Percentiles rank a stretch among this genome's conserved stretches.
Conservation (phyloP, 1,140 invertebrate species). For the Oryctes rhinoceros region DNA sequence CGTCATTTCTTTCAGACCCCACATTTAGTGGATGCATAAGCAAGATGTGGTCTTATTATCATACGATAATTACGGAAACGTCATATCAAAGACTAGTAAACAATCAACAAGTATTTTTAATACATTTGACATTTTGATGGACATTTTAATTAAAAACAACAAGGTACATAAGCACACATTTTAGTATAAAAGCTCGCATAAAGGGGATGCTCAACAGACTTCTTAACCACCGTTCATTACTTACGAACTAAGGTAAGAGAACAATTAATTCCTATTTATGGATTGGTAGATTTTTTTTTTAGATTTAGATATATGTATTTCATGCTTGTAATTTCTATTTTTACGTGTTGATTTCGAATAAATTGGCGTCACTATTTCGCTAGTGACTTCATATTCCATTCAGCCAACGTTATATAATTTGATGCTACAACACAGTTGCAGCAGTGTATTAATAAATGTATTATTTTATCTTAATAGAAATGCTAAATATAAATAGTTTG, state of each 20-base stretch:
- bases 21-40: neutral
- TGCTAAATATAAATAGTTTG: constrained; percentile 20
- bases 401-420: constrained; percentile 19
- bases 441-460: neutral
- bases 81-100: constrained; percentile 26
- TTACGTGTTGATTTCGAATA: neutral
- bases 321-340: neutral
- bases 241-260: neutral
- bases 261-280: neutral
- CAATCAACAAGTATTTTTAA: constrained; percentile 35
- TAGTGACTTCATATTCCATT: neutral
- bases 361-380: neutral
- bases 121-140: neutral
- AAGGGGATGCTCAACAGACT: neutral
- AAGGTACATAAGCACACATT: neutral
- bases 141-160: constrained; percentile 19
- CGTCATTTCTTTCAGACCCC: neutral
- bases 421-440: neutral
- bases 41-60: constrained; percentile 27
- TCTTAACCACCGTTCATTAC: constrained; percentile 6
- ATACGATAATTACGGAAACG: constrained; percentile 11
- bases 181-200: constrained; percentile 15
- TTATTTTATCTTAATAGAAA: constrained; percentile 2
- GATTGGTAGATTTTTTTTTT: neutral
- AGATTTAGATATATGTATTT: neutral